Evolutionary conservation across 2,113 vertebrate genomes (phyloP), one percentile per base, ranked within the genome.

Genomic region (Heterotis niloticus): DNA sequence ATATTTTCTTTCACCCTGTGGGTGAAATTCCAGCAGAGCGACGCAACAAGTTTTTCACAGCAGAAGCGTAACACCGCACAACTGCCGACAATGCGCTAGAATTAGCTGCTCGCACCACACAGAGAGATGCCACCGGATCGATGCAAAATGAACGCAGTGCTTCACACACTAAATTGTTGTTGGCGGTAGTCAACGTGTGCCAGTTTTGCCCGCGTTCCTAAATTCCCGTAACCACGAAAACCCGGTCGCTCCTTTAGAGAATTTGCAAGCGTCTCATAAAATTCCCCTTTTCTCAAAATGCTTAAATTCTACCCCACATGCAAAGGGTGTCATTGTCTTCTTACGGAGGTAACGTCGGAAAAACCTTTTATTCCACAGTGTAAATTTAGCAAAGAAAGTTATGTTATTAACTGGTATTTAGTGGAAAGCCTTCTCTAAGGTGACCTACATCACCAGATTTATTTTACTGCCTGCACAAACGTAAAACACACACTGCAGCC

Each of bases 1-100:
- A 62, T 62, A 17, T 54, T 24, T 24, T 72, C 54, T 12, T 62
- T 20, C 69, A 54, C 52, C 23, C 18, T 13, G 44, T 18, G 52
- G 69, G 18, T 13, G 54, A 74, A 74, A 74, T 74, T 74, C 54
- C 71, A 74, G 54, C 13, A 74, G 51, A 51, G n/a, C 24, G 57
- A n/a, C 20, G 9, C 10, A 57, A 14, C 71, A 16, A 74, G n/a
- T 54, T 57, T 52, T 73, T 73, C 71, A 16, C 13, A 73, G 14
- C 52, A 26, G 23, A 23, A 75, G 28, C 28, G 17, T 18, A 28
- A 60, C 29, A 51, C 57, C 13, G 4, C 57, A 62, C 28, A 34
- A 75, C 57, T 14, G 72, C 18, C 10, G 13, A 57, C 24, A 73
- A 73, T 57, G 52, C 12, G 52, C 23, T 24, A 20, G 24, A 28